Conservation (phyloP, 2,888 invertebrate genomes). For the Aromia moschata region DNA sequence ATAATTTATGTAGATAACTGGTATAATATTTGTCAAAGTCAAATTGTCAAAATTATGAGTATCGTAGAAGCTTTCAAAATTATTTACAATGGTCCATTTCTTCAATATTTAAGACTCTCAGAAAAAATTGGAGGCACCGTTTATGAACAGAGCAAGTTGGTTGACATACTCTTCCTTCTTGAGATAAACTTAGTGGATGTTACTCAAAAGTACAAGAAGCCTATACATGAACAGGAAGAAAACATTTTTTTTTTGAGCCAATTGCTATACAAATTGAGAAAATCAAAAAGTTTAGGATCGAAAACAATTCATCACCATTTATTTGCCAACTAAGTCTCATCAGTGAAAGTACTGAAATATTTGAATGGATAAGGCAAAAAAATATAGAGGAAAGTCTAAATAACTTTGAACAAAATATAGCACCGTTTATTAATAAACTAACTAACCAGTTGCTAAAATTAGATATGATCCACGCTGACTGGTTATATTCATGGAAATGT, state of each 20-base stretch:
- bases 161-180: slow-evolving; percentile 78
- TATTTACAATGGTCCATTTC: slow-evolving; percentile 69
- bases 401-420: slow-evolving; percentile 24
- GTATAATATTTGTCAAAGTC: too few species aligned
- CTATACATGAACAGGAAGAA: slow-evolving; percentile 31
- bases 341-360: slow-evolving; percentile 33
- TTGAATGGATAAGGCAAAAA: slow-evolving; percentile 38
- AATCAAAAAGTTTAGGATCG: slow-evolving; percentile 27
- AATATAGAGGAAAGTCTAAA: slow-evolving; percentile 34
- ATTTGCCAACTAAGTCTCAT: slow-evolving; percentile 31
- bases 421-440: slow-evolving; percentile 29
- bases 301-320: slow-evolving; percentile 22
- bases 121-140: slow-evolving; percentile 82
- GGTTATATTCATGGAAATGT: slow-evolving; percentile 38
- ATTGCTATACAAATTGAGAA: slow-evolving; percentile 34
- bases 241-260: slow-evolving; percentile 35
- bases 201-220: slow-evolving; percentile 39
- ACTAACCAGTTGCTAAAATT: slow-evolving; percentile 22
- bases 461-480: slow-evolving; percentile 30
- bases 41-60: slow-evolving; percentile 43
- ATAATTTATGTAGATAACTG: too few species aligned
- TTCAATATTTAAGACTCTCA: slow-evolving; percentile 75
- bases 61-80: slow-evolving; percentile 35
- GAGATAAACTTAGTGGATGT: slow-evolving; percentile 36
- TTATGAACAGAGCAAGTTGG: slow-evolving; percentile 77